Evolutionary conservation across 2,113 vertebrate species (phyloP).

Genomic region (Grus americana): DNA sequence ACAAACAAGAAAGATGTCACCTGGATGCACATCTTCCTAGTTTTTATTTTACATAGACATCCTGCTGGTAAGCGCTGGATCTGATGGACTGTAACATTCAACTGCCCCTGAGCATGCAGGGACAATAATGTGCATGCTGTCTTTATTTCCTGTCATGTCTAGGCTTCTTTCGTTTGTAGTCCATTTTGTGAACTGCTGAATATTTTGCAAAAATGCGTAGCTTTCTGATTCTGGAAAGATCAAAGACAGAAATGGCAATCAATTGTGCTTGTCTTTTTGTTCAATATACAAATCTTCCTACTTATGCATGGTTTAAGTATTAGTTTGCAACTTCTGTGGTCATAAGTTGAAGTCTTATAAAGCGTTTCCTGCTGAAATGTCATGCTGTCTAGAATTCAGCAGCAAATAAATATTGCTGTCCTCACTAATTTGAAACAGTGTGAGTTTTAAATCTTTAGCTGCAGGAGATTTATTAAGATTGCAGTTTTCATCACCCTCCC

Average conservation of each 20-base stretch:
- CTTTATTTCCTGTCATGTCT: background rate
- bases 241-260: background rate
- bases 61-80: background rate
- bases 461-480: conserved; percentile 80
- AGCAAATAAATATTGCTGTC: conserved; percentile 80
- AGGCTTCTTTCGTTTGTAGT: background rate
- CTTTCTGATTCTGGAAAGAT: background rate
- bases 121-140: background rate
- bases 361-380: conserved; percentile 72
- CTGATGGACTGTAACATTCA: background rate
- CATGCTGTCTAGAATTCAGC: conserved; percentile 71
- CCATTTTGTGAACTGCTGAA: background rate
- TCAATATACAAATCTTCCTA: background rate
- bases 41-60: background rate
- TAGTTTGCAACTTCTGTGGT: conserved; percentile 57
- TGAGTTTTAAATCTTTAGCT: conserved; percentile 76
- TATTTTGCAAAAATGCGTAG: background rate
- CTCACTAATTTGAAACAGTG: conserved; percentile 80
- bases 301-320: background rate
- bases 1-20: background rate
- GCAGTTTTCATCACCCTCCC: conserved; percentile 67
- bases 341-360: conserved; percentile 71
- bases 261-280: background rate
- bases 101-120: background rate
- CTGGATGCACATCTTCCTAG: background rate